Base-by-base conservation (phyloP, 2,888 invertebrate genomes). In the Chrysodeixis includens region DNA sequence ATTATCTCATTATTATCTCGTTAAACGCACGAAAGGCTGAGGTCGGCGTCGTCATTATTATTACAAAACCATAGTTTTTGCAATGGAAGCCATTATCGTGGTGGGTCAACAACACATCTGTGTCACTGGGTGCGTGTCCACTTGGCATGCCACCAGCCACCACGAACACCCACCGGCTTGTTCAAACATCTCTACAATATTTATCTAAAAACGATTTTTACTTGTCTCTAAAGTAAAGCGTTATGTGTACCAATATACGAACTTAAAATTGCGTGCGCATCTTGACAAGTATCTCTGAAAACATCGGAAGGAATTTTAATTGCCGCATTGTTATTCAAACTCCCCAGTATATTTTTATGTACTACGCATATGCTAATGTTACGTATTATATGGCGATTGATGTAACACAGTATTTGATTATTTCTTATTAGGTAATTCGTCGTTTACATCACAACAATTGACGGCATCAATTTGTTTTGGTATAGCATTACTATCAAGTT, bases 91-190 rank as follows among this genome's bases (percentile, higher is more conserved):
- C 67, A 85, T 86, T 87, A 86, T 69, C 76, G 78, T 65, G 76
- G 60, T 75, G 74, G 85, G 85, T 85, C 87, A 85, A 73, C 73
- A 62, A 58, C 54, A 62, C 77, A 87, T 80, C 83, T 75, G 82
- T 86, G 86, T 81, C 82, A 81, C 68, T 78, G 67, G 80, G 77
- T 80, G 65, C 68, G 71, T 71, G 70, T 56, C 62, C 74, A 80
- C 18, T 49, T 49, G 46, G 46, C 46, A 49, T 49, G 20, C 46
- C 18, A 20, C 18, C 18, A 66, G 52, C 72, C 63, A 57, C 67
- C 63, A 66, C 55, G 54, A 59, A 62, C 69, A 69, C 56, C 62
- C 58, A 67, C 66, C 54, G 46, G 26, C 32, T 70, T 65, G 40
- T 66, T 26, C 35, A 44, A 64, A 75, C 52, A 52, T 16, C 59